Conservation (phyloP, 2,888 invertebrate genomes). For the Crocallis elinguaria region DNA sequence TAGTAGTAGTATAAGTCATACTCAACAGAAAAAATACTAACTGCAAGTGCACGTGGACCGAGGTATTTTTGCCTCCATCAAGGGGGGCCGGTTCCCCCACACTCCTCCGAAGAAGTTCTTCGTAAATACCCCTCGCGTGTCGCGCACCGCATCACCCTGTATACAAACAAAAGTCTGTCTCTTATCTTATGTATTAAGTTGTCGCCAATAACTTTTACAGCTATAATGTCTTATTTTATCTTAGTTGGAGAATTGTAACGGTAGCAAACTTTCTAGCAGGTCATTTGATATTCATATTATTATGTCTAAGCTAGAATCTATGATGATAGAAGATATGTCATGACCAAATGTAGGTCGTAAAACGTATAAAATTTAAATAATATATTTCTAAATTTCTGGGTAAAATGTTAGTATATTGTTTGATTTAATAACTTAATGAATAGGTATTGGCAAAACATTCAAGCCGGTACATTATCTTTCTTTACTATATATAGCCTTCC, state of each 20-base stretch:
- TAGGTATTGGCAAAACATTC: background rate
- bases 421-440: background rate
- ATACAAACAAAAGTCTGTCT: conserved; percentile 8
- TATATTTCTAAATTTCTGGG: background rate
- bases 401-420: background rate
- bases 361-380: conserved; percentile 4
- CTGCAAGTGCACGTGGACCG: conserved; percentile 87
- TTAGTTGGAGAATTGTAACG: conserved; percentile 14
- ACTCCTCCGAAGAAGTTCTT: conserved; percentile 86
- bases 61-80: conserved; percentile 75
- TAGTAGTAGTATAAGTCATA: no score
- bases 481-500: no score
- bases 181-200: no score
- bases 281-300: background rate
- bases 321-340: background rate
- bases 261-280: conserved; percentile 10
- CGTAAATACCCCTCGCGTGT: conserved; percentile 61
- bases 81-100: conserved; percentile 88
- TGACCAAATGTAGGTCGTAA: background rate
- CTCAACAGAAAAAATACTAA: conserved; percentile 71
- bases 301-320: background rate
- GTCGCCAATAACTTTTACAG: conserved; percentile 1
- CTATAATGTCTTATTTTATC: conserved; percentile 2
- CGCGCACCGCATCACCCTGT: conserved; percentile 58
- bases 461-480: background rate